These are phyloP conservation scores for Philantomba maxwellii DNA, from an alignment of 2,113 vertebrate species.

Conservation along the genomic window DNA sequence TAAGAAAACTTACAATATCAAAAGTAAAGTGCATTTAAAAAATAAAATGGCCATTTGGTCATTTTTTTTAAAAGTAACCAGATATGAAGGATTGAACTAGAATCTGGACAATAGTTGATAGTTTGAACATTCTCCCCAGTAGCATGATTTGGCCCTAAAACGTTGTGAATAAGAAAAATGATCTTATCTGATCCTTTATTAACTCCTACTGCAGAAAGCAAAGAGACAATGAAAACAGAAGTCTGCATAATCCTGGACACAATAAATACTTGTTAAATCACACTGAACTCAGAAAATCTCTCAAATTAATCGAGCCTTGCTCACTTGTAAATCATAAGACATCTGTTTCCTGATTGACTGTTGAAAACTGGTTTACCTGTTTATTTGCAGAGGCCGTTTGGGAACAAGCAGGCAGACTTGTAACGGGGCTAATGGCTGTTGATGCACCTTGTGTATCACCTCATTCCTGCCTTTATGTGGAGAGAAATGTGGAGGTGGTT, in stretches of 20 bases:
- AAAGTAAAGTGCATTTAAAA: not conserved
- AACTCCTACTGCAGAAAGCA: not conserved
- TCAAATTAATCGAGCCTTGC: not conserved
- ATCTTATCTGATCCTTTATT: not conserved
- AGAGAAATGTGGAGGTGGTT: not conserved
- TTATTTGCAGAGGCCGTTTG: not conserved
- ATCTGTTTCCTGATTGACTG: not conserved
- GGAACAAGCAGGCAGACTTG: not conserved
- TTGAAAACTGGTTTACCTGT: not conserved
- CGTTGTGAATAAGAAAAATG: not conserved
- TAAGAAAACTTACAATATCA: not conserved
- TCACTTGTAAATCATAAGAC: not conserved
- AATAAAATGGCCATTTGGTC: not conserved
- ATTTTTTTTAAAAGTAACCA: not conserved
- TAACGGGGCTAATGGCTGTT: not conserved
- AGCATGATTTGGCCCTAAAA: not conserved
- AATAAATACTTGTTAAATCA: not conserved
- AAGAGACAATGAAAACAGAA: not conserved
- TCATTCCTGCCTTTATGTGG: too few species aligned
- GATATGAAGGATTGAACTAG: not conserved
- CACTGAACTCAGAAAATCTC: not conserved
- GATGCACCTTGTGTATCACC: too few species aligned
- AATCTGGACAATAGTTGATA: not conserved
- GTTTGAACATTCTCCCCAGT: not conserved
- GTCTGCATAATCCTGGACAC: not conserved